Percentiles rank a stretch among this genome's conserved stretches.
phyloP scores from a whole-genome alignment of 2,888 invertebrate genomes.

The Harmothoe impar region DNA sequence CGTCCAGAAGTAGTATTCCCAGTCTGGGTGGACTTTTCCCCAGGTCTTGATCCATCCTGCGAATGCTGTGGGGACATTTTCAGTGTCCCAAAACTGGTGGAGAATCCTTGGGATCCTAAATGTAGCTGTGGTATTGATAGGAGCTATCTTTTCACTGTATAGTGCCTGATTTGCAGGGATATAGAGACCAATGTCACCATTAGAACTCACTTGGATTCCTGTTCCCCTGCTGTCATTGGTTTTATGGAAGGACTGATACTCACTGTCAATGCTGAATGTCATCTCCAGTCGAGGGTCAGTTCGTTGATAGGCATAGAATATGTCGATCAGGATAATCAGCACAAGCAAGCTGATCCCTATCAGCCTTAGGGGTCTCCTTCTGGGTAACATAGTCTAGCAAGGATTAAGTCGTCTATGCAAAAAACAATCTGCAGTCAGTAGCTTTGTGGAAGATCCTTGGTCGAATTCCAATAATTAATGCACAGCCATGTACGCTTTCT shows the following conservation, averaged over 20 bases:
- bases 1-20: conserved; percentile 51
- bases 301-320: conserved; percentile 1
- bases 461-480: not conserved
- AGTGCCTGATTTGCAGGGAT: no score
- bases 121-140: no score
- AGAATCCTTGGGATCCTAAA: conserved; percentile 10
- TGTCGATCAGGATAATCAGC: not conserved
- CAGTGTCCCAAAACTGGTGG: conserved; percentile 52
- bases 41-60: conserved; percentile 15
- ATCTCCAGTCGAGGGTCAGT: not conserved
- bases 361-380: not conserved
- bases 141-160: no score
- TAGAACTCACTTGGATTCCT: not conserved
- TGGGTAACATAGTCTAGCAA: not conserved
- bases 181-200: not conserved
- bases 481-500: no score
- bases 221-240: not conserved
- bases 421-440: no score
- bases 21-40: not conserved
- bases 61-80: not conserved
- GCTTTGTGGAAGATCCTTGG: no score
- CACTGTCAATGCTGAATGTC: not conserved
- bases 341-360: not conserved
- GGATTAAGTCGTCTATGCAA: no score
- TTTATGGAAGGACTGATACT: no score